Percentiles rank a stretch among this genome's conserved stretches.
phyloP scores from a whole-genome alignment of 2,113 vertebrate species.

The Uria lomvia region DNA sequence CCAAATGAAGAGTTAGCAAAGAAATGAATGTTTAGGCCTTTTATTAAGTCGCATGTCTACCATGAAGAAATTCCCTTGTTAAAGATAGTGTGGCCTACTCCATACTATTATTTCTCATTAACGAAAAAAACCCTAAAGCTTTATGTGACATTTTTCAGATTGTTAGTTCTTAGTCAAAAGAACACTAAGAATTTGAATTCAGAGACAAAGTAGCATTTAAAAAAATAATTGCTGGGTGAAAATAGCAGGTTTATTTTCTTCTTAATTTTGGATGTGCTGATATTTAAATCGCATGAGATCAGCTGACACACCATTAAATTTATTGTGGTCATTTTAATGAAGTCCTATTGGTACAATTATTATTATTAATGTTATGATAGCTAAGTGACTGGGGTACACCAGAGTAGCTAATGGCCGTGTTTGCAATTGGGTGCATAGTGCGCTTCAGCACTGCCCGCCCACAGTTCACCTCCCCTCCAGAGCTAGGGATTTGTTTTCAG shows the following conservation, averaged over 20 bases:
- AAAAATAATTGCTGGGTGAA: neutral
- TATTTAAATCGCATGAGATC: neutral
- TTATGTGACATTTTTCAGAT: neutral
- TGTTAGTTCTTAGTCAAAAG: neutral
- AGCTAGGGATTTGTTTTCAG: neutral
- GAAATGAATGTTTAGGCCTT: neutral
- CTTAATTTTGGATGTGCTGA: neutral
- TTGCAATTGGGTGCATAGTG: neutral
- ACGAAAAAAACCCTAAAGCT: neutral
- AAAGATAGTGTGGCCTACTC: neutral
- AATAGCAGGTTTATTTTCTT: neutral
- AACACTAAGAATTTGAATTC: neutral
- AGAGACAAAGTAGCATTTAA: neutral
- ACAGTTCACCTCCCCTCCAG: fast-evolving
- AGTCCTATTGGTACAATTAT: neutral
- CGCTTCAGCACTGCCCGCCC: neutral
- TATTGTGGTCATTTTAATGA: neutral
- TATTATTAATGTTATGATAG: neutral
- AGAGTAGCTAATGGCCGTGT: neutral
- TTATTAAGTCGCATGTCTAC: neutral
- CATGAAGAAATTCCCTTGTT: neutral
- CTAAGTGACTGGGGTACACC: neutral
- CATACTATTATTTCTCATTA: neutral
- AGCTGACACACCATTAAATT: neutral
- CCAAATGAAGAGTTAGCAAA: neutral